Evolutionary conservation across 2,888 invertebrate species (phyloP), one percentile per base, ranked within the genome.

Genomic region (Leptinotarsa tumamoca): DNA sequence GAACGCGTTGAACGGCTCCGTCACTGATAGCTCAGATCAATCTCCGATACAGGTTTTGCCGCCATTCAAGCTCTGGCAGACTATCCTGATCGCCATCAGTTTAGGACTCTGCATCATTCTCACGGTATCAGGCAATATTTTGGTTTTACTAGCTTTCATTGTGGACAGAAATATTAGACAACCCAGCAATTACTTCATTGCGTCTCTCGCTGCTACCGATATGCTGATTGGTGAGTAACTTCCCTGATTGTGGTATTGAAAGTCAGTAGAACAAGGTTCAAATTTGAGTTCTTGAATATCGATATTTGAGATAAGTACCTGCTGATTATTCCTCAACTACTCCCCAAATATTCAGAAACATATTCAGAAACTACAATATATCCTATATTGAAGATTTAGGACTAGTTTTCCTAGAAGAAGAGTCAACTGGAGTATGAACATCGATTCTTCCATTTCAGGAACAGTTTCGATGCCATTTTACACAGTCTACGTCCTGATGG

Each of bases 181-280:
- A 87, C 99, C 99, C 49, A 98, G 98, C 89, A 99, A 99, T 90
- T 99, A 99, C 90, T 99, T 99, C 91, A 98, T 99, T 81, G 98
- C 98, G 13, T 99, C 99, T 0, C 91, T 99, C 79, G 99, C 99
- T 67, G 96, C 98, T 74, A 98, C 98, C 13, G 98, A 99, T 89
- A 94, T 99, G 91, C 91, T 99, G 78, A 99, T 99, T 88, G 99
- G 96, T 94, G 89, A 90, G 89, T 73, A 33, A 58, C 21, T 52
- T n/a, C 1, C 52, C 4, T 52, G 4, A 17, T n/a, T 52, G n/a
- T 15, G 52, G 2, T 52, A n/a, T 43, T 10, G 10, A 43, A 43
- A 43, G 43, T 43, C 43, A 43, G 0, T 10, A 5, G 10, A 43
- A 43, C 10, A 43, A 43, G 10, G 3, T 43, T 43, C 13, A 43